Conservation (phyloP, 2,888 invertebrate species). For the Masnerella sp. region DNA sequence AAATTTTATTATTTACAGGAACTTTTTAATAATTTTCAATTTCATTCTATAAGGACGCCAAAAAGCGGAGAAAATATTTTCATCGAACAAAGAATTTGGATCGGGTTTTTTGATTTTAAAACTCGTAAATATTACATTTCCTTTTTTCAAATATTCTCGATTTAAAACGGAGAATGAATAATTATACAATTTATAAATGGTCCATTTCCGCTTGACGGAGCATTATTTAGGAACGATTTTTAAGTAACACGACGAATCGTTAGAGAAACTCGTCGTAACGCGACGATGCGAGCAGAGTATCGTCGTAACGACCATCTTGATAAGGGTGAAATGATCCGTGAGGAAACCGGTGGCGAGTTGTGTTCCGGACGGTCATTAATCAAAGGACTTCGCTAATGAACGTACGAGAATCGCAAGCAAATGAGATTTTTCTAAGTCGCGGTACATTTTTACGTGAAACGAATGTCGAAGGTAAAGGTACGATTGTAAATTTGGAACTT, state of each 20-base stretch:
- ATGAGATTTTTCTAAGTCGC: background rate
- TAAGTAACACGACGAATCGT: constrained; percentile 60
- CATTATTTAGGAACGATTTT: constrained; percentile 40
- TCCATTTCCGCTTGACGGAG: no score
- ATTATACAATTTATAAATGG: no score
- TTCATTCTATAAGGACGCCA: no score
- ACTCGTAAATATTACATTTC: no score
- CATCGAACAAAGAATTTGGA: no score
- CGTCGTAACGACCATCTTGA: constrained; percentile 74
- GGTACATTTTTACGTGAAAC: constrained; percentile 7
- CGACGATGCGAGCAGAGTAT: constrained; percentile 62
- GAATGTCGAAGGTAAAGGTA: background rate
- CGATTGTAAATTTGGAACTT: constrained; percentile 19
- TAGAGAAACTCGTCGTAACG: constrained; percentile 58
- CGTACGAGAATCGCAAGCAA: constrained; percentile 66
- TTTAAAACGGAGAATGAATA: no score
- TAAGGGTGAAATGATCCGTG: constrained; percentile 72
- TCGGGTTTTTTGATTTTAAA: no score
- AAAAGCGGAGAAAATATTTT: no score
- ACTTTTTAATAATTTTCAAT: no score
- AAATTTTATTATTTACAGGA: no score
- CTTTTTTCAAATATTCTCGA: no score
- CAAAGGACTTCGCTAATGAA: constrained; percentile 76
- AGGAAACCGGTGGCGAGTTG: constrained; percentile 72
- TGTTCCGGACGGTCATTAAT: constrained; percentile 71